Base-by-base conservation (phyloP, 2,888 invertebrate genomes). In the Parnassius apollo region DNA sequence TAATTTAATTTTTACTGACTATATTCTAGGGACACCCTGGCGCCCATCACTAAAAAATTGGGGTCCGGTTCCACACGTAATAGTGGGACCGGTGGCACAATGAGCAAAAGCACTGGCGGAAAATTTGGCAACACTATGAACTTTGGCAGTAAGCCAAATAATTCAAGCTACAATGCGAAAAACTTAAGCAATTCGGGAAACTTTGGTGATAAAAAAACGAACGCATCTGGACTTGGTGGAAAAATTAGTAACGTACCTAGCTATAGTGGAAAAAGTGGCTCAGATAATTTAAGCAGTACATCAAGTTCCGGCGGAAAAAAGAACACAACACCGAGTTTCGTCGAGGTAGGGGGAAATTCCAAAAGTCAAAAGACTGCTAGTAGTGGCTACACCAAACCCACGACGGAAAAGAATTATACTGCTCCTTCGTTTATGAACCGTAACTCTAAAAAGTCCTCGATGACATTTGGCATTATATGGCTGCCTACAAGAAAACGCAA, bases 401-500 rank as follows among this genome's bases (percentile, higher is more conserved):
- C 44, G 35, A 54, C 65, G 35, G 64, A 64, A n/a, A 83, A 83
- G 71, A 80, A 70, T 46, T 82, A 82, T 65, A 65, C 73, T 0
- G 57, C 75, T 13, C 66, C 80, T 7, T 73, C 81, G 0, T 81
- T 76, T 51, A 74, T 66, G 56, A 69, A 69, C 13, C 75, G 83
- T 1, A 86, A 83, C 66, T 78, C 63, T 62, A 77, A 69, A 25
- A 88, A 87, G 70, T 69, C 80, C 0, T 70, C 78, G 1, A 68
- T 82, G 7, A 78, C 78, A 13, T 84, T 91, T 57, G 87, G 88
- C 2, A 80, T 91, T 59, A 79, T 91, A 70, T 91, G 90, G 91
- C 63, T 91, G 65, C 91, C 91, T 2, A 79, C 79, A 2, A 84
- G 75, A 68, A 85, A 78, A 69, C 76, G 75, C 35, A 83, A 85